Percentiles rank a stretch among this genome's conserved stretches.
These are phyloP conservation scores for Pseudorhombus dupliciocellatus DNA, from an alignment of 2,113 vertebrate species.

Conservation along the genomic window DNA sequence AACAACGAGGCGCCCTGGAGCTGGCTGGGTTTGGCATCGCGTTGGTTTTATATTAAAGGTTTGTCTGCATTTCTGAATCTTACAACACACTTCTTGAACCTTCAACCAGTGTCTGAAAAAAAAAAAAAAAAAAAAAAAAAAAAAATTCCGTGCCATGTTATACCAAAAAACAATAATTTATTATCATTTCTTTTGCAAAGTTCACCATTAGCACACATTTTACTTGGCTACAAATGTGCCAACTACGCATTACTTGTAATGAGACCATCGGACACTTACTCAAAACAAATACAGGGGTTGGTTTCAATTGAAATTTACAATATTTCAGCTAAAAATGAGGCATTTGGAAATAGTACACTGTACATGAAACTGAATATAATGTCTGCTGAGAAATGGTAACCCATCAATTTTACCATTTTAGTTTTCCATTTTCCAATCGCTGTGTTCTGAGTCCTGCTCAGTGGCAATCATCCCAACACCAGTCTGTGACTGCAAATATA, in stretches of 20 bases:
- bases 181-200: constrained; percentile 84
- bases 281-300: constrained; percentile 86
- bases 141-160: constrained; percentile 31
- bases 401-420: constrained; percentile 27
- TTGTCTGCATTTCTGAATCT: not conserved
- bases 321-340: constrained; percentile 77
- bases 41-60: not conserved
- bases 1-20: not conserved
- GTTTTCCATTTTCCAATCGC: constrained; percentile 18
- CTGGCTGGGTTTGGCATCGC: not conserved
- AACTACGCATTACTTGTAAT: constrained; percentile 88
- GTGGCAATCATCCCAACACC: constrained; percentile 65
- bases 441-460: constrained; percentile 78
- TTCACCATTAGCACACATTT: constrained; percentile 92
- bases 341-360: constrained; percentile 70
- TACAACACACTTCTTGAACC: not conserved
- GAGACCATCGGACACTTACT: constrained; percentile 88
- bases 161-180: constrained; percentile 91
- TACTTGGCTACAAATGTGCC: constrained; percentile 89
- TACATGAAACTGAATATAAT: constrained; percentile 63
- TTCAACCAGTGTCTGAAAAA: not conserved
- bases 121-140: constrained; percentile 1
- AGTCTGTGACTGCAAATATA: constrained; percentile 38
- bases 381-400: constrained; percentile 41
- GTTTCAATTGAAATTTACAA: constrained; percentile 88